A percentile compares a stretch with the other conserved stretches of the same genome.
These are phyloP conservation scores for Eristalis tenax DNA, from an alignment of 2,888 invertebrate species.

Conservation along the genomic window DNA sequence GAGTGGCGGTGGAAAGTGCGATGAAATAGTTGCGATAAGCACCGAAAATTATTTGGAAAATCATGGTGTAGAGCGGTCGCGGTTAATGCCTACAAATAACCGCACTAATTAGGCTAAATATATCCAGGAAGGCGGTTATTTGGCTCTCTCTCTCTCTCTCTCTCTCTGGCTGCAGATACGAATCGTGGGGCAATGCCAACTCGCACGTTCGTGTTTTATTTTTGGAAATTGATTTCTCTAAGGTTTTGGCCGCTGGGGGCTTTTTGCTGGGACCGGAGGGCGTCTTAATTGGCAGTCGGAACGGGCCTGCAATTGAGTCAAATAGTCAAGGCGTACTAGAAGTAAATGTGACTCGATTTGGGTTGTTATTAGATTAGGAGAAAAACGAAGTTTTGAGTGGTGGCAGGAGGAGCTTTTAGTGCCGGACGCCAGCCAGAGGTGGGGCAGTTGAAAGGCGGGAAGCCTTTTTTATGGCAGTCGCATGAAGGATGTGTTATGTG, in stretches of 20 bases:
- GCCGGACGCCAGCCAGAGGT: too few relatives aligned
- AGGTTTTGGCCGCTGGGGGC: neutral
- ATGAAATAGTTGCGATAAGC: slow-evolving; percentile 50
- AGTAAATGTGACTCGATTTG: neutral
- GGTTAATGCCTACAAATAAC: slow-evolving; percentile 58
- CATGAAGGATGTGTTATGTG: too few relatives aligned
- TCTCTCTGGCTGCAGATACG: slow-evolving; percentile 23
- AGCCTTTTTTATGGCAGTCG: too few relatives aligned
- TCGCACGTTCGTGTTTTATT: slow-evolving; percentile 26
- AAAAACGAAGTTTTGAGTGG: neutral
- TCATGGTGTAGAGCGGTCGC: slow-evolving; percentile 48
- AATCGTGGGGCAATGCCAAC: slow-evolving; percentile 18
- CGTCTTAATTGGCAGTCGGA: neutral
- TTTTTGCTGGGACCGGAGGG: neutral
- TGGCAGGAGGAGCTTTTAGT: too few relatives aligned
- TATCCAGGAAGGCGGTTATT: slow-evolving; percentile 54
- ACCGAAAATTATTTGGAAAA: slow-evolving; percentile 48
- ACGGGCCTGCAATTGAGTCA: neutral
- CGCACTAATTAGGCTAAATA: slow-evolving; percentile 58
- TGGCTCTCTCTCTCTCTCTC: neutral
- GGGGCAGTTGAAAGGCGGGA: too few relatives aligned
- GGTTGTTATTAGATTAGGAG: neutral
- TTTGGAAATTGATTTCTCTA: slow-evolving; percentile 40
- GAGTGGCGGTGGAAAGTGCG: slow-evolving; percentile 23
- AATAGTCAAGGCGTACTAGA: neutral